Evolutionary conservation across 2,888 invertebrate species (phyloP), one percentile per base, ranked within the genome.

Genomic region (Nezara viridula): DNA sequence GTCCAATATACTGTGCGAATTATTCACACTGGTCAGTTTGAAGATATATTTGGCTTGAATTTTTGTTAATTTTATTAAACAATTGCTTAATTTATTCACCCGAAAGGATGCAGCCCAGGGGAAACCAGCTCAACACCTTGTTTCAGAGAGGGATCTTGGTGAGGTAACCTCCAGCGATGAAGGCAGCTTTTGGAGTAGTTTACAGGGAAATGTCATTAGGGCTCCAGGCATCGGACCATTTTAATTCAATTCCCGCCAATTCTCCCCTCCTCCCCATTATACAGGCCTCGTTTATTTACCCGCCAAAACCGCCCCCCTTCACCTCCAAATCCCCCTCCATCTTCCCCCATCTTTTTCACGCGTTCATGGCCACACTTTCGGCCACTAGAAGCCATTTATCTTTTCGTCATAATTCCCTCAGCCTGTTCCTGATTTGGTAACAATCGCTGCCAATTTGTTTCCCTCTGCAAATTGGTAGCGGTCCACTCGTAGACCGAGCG

Each of bases 261-360:
- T 49, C 49, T n/a, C 37, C 47, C 49, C 85, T 47, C 85, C 49
- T 44, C 3, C 47, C 49, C 85, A 47, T 49, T 85, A 44, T 85
- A 24, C 49, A 44, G 44, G 47, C 49, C 85, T 85, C 85, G 44
- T 49, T 85, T 49, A 47, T 49, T 85, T 49, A 47, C 85, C 85
- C 85, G 47, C 85, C 85, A 47, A 44, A 49, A 50, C 86, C 50
- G 32, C 50, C 52, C 49, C 27, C 32, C 50, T 37, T 85, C 50
- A 49, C 44, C 81, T 81, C 81, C 16, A 24, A 9, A 49, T 32
- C 37, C 49, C 52, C 86, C 12, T 32, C 32, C n/a, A 3, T 0
- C 85, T 50, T 85, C 86, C 50, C 86, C 66, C 66, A 32, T 86
- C 86, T 52, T 32, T 86, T 52, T 86, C 86, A 50, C 86, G 49